Evolutionary conservation across 2,113 vertebrate species (phyloP).

Genomic region (Ailurus styani): DNA sequence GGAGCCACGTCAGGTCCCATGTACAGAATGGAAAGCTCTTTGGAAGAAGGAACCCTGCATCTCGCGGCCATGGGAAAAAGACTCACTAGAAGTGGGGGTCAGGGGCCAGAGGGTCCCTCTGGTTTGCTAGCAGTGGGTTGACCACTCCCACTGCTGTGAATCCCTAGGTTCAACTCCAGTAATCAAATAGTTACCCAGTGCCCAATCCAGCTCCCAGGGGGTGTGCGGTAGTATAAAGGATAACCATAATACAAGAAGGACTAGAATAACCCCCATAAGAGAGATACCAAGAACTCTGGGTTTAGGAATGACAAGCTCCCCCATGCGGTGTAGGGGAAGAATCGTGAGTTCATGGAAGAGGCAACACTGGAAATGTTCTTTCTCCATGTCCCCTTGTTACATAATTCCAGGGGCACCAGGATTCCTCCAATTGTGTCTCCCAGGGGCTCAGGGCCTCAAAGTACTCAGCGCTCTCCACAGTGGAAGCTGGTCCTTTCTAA

Average conservation of each 20-base stretch:
- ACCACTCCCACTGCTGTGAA: not conserved
- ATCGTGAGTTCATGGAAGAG: not conserved
- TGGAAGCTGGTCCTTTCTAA: not conserved
- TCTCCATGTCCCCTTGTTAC: not conserved
- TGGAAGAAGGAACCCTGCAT: not conserved
- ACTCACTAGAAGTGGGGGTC: not conserved
- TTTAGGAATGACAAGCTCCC: not conserved
- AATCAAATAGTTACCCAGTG: not conserved
- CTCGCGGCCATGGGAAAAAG: not conserved
- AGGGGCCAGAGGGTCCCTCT: not conserved
- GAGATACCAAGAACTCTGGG: not conserved
- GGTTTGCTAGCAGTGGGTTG: not conserved
- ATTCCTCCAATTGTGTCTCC: not conserved
- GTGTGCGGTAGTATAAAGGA: not conserved
- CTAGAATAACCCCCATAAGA: not conserved
- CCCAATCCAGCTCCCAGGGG: not conserved
- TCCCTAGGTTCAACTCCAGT: not conserved
- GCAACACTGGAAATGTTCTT: not conserved
- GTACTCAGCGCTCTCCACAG: not conserved
- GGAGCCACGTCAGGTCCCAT: fast-evolving
- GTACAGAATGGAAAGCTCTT: not conserved
- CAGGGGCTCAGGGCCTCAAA: not conserved
- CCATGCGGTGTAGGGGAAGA: not conserved
- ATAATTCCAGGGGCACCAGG: not conserved
- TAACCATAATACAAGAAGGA: not conserved